phyloP scores from a whole-genome alignment of 2,888 invertebrate genomes.

The Tipula confusa region DNA sequence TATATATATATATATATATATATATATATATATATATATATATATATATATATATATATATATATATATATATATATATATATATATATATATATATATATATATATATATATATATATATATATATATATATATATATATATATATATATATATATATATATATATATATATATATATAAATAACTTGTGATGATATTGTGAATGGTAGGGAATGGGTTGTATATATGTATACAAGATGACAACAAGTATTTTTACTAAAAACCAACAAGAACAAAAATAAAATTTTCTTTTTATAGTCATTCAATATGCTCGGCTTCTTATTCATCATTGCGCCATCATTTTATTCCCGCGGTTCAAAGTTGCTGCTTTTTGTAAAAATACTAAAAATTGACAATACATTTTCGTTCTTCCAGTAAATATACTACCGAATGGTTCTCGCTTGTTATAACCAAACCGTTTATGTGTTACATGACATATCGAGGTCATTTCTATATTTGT shows the following conservation, averaged over 20 bases:
- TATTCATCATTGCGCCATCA: not conserved
- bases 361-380: not conserved
- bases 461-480: not conserved
- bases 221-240: not conserved
- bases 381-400: not conserved
- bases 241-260: not conserved
- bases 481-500: not conserved
- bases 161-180: too few species aligned
- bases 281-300: not conserved
- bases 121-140: too few species aligned
- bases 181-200: too few species aligned
- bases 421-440: not conserved
- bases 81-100: too few species aligned
- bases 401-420: not conserved
- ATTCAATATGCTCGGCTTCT: not conserved
- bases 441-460: not conserved
- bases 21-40: too few species aligned
- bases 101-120: too few species aligned
- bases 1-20: too few species aligned
- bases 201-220: too few species aligned
- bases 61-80: too few species aligned
- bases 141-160: too few species aligned
- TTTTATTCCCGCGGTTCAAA: too few species aligned
- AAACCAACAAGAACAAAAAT: not conserved
- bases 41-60: too few species aligned